Base-by-base conservation (phyloP, 2,797 vertebrate genomes). In the Lerista edwardsae region DNA sequence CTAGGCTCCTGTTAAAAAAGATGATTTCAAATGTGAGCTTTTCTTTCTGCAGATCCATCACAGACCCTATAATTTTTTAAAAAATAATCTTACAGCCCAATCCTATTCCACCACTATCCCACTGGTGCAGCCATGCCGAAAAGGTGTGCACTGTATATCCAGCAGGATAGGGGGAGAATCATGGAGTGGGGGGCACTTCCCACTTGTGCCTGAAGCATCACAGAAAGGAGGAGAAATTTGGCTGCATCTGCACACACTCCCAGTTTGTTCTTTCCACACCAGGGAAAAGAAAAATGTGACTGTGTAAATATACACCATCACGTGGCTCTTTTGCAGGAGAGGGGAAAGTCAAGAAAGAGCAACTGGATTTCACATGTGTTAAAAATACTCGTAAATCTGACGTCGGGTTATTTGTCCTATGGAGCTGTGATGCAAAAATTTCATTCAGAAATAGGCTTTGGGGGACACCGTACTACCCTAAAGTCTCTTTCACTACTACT, bases 341-440 rank as follows among this genome's bases (percentile, higher is more conserved):
- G 19, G 29, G 29, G 41, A 51, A 34, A 34, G 23, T 51, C 3
- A 23, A 75, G 57, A 62, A 77, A 29, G 41, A 71, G 23, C 39
- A 71, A 57, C 39, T 4, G 39, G n/a, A 29, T 34, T 62, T 78
- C 31, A 8, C 39, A 62, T 79, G n/a, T 72, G n/a, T 29, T 72
- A 55, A 55, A 72, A 75, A 75, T 36, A 64, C 44, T 75, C 72
- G 55, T 83, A 83, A 75, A 83, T 51, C 62, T 55, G 44, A 61
- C 21, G 31, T 69, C 55, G 51, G 57, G 41, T 82, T 82, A 51
- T 79, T 73, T 84, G 61, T 85, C 51, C 34, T 67, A 47, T 12
- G 74, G 68, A 80, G n/a, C 34, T n/a, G 62, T 75, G 21, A 11
- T 23, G 27, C 47, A 80, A 75, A n/a, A 68, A 47, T 31, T 57